Percentiles rank a stretch among this genome's conserved stretches.
Conservation (phyloP, 30 jellyfish, hydroid and myxozoan genomes). For the Aurelia coerulea region DNA sequence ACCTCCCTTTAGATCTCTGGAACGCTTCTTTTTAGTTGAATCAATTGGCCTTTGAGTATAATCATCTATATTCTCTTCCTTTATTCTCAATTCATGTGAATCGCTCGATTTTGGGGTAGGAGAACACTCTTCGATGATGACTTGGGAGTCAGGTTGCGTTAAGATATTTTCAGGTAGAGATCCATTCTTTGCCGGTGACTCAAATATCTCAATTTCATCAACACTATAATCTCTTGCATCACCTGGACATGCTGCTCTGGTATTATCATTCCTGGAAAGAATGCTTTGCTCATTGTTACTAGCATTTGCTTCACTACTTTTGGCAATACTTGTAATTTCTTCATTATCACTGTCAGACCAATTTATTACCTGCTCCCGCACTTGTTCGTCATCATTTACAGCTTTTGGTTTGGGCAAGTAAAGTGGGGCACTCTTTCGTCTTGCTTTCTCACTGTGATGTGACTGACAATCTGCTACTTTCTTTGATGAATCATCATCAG, state of each 20-base stretch:
- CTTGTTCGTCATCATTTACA: too few relatives aligned
- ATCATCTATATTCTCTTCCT: background rate
- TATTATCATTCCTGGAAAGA: too few relatives aligned
- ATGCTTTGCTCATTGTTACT: too few relatives aligned
- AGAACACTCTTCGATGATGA: slow-evolving; percentile 8
- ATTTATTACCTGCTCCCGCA: background rate
- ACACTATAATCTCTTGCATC: background rate
- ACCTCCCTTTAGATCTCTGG: slow-evolving; percentile 54
- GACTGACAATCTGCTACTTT: too few relatives aligned
- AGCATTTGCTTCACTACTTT: background rate
- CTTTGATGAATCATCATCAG: too few relatives aligned
- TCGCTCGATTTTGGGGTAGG: slow-evolving; percentile 11
- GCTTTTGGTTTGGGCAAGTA: too few relatives aligned
- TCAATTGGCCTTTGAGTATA: slow-evolving; percentile 19
- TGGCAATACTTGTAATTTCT: background rate
- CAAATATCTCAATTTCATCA: slow-evolving; percentile 31
- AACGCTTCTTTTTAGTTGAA: slow-evolving; percentile 57
- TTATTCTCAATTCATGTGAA: background rate
- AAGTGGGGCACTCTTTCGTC: slow-evolving; percentile 2
- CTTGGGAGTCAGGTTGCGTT: slow-evolving; percentile 13
- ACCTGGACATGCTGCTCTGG: too few relatives aligned
- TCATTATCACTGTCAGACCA: background rate
- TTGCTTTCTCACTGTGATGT: background rate
- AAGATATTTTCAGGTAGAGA: background rate
- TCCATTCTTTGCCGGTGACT: slow-evolving; percentile 41